Conservation (phyloP, 2,888 invertebrate species). For the Polymixis lichenea region DNA sequence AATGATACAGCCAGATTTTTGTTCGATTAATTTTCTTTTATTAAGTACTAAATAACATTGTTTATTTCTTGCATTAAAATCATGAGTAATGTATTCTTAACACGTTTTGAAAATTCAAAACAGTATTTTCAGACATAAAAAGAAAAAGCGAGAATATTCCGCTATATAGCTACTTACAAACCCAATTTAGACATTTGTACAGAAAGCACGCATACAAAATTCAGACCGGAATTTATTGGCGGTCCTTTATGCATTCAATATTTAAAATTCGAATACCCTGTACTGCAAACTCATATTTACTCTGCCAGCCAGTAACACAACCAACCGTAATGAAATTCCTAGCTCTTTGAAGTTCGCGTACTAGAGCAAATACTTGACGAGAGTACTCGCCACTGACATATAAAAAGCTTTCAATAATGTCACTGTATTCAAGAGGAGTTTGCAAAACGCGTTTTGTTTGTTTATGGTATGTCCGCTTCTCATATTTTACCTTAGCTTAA, state of each 20-base stretch:
- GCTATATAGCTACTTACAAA: neutral
- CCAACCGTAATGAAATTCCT: slow-evolving; percentile 51
- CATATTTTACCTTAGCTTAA: too few species aligned
- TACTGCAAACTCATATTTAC: slow-evolving; percentile 30
- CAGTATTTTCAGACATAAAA: neutral
- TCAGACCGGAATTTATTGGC: slow-evolving; percentile 23
- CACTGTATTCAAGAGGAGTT: slow-evolving; percentile 49
- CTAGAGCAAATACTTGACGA: slow-evolving; percentile 56
- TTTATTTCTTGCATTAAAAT: neutral
- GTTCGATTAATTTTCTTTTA: neutral
- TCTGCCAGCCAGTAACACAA: slow-evolving; percentile 33
- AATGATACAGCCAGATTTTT: neutral
- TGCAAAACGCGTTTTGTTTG: slow-evolving; percentile 54
- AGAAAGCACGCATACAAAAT: too few species aligned
- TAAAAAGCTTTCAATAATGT: slow-evolving; percentile 61
- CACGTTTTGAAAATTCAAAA: neutral
- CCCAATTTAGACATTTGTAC: too few species aligned
- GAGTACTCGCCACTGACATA: slow-evolving; percentile 53
- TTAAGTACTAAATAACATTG: neutral
- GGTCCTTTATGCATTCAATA: slow-evolving; percentile 21
- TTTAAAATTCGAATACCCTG: slow-evolving; percentile 38
- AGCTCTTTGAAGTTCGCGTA: slow-evolving; percentile 53
- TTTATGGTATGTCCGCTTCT: slow-evolving; percentile 38
- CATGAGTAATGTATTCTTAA: neutral
- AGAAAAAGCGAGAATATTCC: neutral